Conservation (phyloP, 2,113 vertebrate genomes). For the Mormoops blainvillei region DNA sequence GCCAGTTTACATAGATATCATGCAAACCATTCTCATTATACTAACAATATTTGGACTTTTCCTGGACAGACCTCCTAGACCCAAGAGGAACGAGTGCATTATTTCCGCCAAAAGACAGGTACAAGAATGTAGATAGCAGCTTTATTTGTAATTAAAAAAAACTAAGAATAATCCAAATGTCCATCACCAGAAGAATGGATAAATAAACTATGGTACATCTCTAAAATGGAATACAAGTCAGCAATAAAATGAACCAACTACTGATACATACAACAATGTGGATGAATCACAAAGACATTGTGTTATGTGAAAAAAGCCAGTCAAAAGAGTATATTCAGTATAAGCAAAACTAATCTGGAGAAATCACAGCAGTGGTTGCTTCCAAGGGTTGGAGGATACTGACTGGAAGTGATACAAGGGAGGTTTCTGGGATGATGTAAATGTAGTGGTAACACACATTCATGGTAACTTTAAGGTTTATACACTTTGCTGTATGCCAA, state of each 20-base stretch:
- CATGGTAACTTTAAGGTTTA: background rate
- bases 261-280: background rate
- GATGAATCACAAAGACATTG: background rate
- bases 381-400: background rate
- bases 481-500: background rate
- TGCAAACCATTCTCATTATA: too few species aligned
- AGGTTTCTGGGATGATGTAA: background rate
- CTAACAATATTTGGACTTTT: too few species aligned
- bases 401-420: background rate
- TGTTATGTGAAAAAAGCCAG: background rate
- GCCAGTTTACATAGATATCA: too few species aligned
- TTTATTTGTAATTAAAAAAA: constrained; percentile 55
- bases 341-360: background rate
- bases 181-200: background rate
- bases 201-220: background rate
- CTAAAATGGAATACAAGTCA: background rate
- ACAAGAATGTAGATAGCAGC: background rate
- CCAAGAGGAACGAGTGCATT: background rate
- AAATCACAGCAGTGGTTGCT: background rate
- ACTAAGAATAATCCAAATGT: background rate
- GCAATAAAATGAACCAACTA: background rate
- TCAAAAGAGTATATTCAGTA: background rate
- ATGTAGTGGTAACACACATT: background rate
- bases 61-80: background rate
- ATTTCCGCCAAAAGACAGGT: background rate